These are phyloP conservation scores for Tachyglossus aculeatus DNA, from an alignment of 2,797 vertebrate genomes.

Conservation along the genomic window DNA sequence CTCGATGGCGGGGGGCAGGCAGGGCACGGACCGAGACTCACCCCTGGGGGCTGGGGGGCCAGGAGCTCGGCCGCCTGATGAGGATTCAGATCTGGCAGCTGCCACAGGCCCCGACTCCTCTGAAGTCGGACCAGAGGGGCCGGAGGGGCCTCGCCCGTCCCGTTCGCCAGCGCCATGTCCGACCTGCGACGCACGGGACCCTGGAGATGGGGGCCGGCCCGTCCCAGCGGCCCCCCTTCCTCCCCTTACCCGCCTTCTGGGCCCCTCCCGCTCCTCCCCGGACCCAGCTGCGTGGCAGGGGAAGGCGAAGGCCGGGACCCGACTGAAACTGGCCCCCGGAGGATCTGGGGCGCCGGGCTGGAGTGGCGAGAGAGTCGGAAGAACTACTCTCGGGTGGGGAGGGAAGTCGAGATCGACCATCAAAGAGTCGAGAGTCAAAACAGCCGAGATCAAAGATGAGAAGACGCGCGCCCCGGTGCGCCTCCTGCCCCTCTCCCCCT, in stretches of 20 bases:
- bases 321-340: background rate
- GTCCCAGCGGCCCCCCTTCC: background rate
- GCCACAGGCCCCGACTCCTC: conserved; percentile 49
- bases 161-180: conserved; percentile 3
- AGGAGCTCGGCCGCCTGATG: conserved; percentile 34
- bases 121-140: conserved; percentile 27
- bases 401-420: too few species aligned
- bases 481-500: too few species aligned
- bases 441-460: too few species aligned
- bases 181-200: conserved; percentile 8
- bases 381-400: background rate
- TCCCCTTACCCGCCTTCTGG: background rate
- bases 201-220: background rate
- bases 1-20: background rate
- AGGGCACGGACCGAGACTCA: too few species aligned
- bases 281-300: background rate
- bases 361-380: background rate
- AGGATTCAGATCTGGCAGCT: conserved; percentile 29
- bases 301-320: background rate
- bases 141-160: background rate
- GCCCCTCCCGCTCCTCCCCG: background rate
- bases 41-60: conserved; percentile 43
- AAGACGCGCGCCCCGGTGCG: too few species aligned
- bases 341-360: background rate
- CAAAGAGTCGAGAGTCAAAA: too few species aligned